Percentiles rank a stretch among this genome's conserved stretches.
Conservation (phyloP, 1,140 invertebrate species). For the Mactra quadrangularis region DNA sequence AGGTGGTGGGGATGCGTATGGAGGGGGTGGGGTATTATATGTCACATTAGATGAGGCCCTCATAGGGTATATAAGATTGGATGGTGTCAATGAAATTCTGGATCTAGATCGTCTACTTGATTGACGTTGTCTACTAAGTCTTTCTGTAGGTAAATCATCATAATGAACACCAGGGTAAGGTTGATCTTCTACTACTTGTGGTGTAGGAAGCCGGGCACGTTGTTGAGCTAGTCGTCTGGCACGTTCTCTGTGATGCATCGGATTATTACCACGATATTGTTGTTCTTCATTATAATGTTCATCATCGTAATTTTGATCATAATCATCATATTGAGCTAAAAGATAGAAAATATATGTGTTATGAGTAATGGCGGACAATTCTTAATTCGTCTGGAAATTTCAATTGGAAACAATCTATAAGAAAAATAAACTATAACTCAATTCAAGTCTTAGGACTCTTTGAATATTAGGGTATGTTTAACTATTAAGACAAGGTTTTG, state of each 20-base stretch:
- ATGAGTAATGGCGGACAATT: too few relatives aligned
- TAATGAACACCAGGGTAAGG: constrained; percentile 49
- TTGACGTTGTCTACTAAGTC: constrained; percentile 13
- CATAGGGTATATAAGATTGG: constrained; percentile 70
- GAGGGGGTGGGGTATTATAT: constrained; percentile 65
- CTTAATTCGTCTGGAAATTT: too few relatives aligned
- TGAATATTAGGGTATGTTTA: too few relatives aligned
- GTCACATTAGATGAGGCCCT: constrained; percentile 65
- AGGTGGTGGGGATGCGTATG: constrained; percentile 49
- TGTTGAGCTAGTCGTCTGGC: neutral
- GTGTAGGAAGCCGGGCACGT: constrained; percentile 36
- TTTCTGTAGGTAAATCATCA: constrained; percentile 32
- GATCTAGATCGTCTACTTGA: constrained; percentile 33
- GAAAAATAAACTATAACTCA: too few relatives aligned
- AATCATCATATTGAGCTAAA: constrained; percentile 22
- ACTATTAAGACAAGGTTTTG: too few relatives aligned
- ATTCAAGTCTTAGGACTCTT: too few relatives aligned
- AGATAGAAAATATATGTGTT: too few relatives aligned
- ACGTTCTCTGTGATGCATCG: neutral
- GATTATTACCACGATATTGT: neutral
- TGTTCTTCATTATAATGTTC: neutral
- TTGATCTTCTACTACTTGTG: constrained; percentile 41
- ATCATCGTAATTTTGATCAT: neutral
- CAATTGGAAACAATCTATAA: too few relatives aligned
- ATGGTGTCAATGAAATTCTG: constrained; percentile 57